These are phyloP conservation scores for Microplitis mediator DNA, from an alignment of 1,140 invertebrate genomes.

Conservation along the genomic window DNA sequence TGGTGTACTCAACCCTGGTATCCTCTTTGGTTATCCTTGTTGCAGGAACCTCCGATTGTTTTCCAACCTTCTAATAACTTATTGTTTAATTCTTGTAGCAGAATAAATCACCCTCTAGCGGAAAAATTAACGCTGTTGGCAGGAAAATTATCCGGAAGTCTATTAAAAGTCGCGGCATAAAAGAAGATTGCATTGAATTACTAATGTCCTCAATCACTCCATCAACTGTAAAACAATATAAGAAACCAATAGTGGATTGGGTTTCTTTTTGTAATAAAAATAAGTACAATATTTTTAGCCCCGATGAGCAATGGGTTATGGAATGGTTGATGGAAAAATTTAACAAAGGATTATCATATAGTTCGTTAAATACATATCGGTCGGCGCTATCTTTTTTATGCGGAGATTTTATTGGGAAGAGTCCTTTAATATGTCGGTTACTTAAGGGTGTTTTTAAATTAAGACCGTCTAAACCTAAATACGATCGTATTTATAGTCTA, in stretches of 20 bases:
- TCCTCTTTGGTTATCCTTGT: slow-evolving; percentile 22
- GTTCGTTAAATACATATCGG: too few relatives aligned
- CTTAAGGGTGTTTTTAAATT: too few relatives aligned
- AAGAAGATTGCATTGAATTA: neutral
- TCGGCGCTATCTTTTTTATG: too few relatives aligned
- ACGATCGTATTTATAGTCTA: too few relatives aligned
- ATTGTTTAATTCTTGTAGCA: neutral
- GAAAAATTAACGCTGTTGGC: slow-evolving; percentile 6
- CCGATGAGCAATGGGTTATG: neutral
- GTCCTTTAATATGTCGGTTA: too few relatives aligned
- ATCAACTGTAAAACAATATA: too few relatives aligned
- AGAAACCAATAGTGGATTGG: neutral
- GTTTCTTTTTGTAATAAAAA: neutral
- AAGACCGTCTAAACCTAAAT: too few relatives aligned
- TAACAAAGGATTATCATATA: too few relatives aligned
- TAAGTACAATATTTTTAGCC: neutral
- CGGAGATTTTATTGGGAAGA: too few relatives aligned
- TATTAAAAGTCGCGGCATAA: neutral
- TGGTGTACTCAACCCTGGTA: slow-evolving; percentile 34
- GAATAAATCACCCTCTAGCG: neutral
- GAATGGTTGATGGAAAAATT: neutral
- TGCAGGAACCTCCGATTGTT: slow-evolving; percentile 20
- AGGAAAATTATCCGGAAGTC: slow-evolving; percentile 3
- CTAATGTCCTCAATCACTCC: neutral
- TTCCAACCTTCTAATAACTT: slow-evolving; percentile 9